Conservation (phyloP, 2,888 invertebrate species). For the Ochropacha duplaris region DNA sequence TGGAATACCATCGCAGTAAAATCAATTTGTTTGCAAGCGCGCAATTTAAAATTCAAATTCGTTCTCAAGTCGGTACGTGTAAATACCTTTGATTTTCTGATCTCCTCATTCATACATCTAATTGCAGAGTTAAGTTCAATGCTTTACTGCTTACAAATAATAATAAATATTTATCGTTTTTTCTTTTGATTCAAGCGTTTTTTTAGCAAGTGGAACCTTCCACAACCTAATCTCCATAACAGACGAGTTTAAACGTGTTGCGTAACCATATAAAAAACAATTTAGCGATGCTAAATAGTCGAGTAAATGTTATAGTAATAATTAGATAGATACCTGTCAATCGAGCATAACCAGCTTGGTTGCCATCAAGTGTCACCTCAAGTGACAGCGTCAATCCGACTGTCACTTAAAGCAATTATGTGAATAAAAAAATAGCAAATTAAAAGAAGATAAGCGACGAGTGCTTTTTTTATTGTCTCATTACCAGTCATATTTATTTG, state of each 20-base stretch:
- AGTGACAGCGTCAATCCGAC: neutral
- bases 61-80: slow-evolving; percentile 18
- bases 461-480: neutral
- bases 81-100: slow-evolving; percentile 15
- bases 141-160: neutral
- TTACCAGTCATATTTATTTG: neutral
- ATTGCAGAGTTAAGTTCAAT: slow-evolving; percentile 6
- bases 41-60: slow-evolving; percentile 38
- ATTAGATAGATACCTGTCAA: slow-evolving; percentile 1
- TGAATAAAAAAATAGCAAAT: slow-evolving; percentile 1
- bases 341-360: neutral
- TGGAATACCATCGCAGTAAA: slow-evolving; percentile 23
- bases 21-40: slow-evolving; percentile 27
- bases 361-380: slow-evolving; percentile 1
- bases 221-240: neutral
- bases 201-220: slow-evolving; percentile 3
- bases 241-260: neutral
- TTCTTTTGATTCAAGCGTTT: neutral
- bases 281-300: neutral
- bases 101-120: slow-evolving; percentile 10
- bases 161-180: neutral
- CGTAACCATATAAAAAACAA: neutral
- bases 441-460: slow-evolving; percentile 1
- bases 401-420: neutral
- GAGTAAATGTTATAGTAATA: slow-evolving; percentile 1